phyloP scores from a whole-genome alignment of 1,140 invertebrate genomes.

The Nasonia giraulti region DNA sequence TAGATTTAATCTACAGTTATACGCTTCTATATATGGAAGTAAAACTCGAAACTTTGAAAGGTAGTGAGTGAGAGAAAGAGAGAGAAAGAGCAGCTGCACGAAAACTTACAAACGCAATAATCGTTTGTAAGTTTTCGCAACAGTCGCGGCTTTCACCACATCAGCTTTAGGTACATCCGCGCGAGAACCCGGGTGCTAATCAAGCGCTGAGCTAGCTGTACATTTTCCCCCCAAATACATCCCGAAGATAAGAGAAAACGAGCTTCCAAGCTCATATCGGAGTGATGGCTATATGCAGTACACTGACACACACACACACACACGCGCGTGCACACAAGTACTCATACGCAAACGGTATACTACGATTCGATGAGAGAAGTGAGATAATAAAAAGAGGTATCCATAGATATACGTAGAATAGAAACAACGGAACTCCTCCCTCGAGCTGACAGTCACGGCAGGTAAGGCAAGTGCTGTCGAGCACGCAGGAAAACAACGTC shows the following conservation, averaged over 20 bases:
- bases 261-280: no score
- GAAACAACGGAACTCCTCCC: background rate
- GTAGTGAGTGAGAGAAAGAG: no score
- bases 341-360: background rate
- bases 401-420: background rate
- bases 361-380: background rate
- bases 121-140: background rate
- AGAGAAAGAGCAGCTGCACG: background rate
- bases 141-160: background rate
- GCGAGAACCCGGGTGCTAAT: background rate
- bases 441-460: background rate
- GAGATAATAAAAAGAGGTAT: background rate
- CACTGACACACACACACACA: no score
- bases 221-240: background rate
- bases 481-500: background rate
- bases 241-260: no score
- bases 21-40: background rate
- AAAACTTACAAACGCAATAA: conserved; percentile 4
- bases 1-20: background rate
- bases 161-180: background rate
- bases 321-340: no score
- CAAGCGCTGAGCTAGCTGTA: background rate
- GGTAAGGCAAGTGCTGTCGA: no score
- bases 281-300: no score
- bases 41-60: no score